These are phyloP conservation scores for Echinarachnius parma DNA, from an alignment of 53 echinoderm and acorn worm species.

Conservation along the genomic window DNA sequence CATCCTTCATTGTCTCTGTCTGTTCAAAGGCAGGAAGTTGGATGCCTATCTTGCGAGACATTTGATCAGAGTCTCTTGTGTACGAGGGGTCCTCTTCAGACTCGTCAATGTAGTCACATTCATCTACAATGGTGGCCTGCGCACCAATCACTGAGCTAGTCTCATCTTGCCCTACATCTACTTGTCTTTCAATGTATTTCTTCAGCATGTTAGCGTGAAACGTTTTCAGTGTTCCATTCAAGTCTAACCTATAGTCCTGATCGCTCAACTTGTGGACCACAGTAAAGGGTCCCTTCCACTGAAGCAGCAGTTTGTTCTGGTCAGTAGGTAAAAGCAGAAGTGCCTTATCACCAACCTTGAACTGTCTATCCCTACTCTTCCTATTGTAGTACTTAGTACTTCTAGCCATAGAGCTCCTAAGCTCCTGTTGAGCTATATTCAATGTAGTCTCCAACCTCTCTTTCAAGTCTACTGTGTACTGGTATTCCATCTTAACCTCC, in stretches of 20 bases:
- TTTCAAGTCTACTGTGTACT: conserved; percentile 60
- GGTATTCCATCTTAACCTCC: conserved; percentile 57
- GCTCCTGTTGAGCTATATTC: conserved; percentile 43
- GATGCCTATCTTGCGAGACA: background rate
- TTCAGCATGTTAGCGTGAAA: conserved; percentile 68
- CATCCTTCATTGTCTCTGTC: conserved; percentile 33
- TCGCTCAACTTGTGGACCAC: conserved; percentile 26
- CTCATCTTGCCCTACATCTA: conserved; percentile 7
- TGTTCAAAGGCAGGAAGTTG: conserved; percentile 23
- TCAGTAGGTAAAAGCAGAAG: conserved; percentile 57
- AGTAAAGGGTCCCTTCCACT: conserved; percentile 57
- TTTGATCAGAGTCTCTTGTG: background rate
- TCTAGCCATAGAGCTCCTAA: conserved; percentile 45
- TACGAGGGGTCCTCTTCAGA: background rate
- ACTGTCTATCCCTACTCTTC: conserved; percentile 49
- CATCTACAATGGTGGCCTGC: no score
- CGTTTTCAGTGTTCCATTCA: conserved; percentile 42
- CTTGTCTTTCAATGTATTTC: conserved; percentile 26
- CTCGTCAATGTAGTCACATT: background rate
- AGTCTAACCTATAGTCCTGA: conserved; percentile 50
- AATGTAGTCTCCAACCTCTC: conserved; percentile 49
- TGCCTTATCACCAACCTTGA: conserved; percentile 47
- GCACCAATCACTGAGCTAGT: background rate
- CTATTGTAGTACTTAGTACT: conserved; percentile 51
- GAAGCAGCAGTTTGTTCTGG: conserved; percentile 45